Conservation (phyloP, 2,113 vertebrate species). For the Eira barbara region DNA sequence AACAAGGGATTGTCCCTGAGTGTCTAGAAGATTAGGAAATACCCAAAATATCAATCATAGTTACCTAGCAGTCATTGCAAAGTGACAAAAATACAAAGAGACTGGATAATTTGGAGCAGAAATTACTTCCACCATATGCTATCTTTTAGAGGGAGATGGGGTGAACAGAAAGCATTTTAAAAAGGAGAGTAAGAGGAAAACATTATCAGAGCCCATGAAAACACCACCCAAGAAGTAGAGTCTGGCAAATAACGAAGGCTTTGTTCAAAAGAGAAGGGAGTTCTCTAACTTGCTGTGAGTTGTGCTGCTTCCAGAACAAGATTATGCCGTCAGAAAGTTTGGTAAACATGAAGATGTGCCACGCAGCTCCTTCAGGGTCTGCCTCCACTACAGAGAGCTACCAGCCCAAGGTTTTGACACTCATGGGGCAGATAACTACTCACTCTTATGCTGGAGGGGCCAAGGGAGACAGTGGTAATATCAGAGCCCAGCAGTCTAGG, state of each 20-base stretch:
- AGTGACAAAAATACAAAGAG: background rate
- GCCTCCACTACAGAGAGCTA: background rate
- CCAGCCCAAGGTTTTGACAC: background rate
- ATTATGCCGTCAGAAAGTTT: background rate
- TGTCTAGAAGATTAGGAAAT: background rate
- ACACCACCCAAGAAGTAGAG: background rate
- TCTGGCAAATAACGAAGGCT: background rate
- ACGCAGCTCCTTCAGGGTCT: background rate
- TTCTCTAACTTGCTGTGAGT: background rate
- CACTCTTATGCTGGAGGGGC: background rate
- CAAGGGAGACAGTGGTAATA: background rate
- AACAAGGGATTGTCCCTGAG: background rate
- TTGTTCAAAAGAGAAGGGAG: background rate
- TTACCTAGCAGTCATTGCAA: background rate
- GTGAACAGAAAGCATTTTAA: background rate
- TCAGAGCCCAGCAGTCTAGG: background rate
- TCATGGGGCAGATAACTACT: background rate
- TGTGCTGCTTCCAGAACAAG: background rate
- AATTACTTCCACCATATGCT: background rate
- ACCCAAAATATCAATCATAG: background rate
- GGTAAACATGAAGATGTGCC: background rate
- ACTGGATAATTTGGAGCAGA: background rate
- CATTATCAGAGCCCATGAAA: background rate
- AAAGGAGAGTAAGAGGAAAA: background rate
- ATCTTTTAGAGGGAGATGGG: background rate